These are phyloP conservation scores for Euura lappo DNA, from an alignment of 1,140 invertebrate species.

Conservation along the genomic window DNA sequence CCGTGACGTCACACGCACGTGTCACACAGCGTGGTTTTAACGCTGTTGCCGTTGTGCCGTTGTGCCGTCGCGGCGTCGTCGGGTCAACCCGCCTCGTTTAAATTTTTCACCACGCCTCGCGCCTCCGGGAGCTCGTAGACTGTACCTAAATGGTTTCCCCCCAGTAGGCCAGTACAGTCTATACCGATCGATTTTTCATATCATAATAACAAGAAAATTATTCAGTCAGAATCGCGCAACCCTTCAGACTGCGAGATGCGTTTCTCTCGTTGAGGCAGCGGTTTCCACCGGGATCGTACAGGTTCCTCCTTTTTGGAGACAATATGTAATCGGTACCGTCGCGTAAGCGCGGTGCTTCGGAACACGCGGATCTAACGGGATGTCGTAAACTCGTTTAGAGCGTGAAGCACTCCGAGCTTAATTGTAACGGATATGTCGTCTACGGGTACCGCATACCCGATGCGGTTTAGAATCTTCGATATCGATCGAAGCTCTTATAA, in stretches of 20 bases:
- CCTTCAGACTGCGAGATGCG: background rate
- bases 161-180: constrained; percentile 29
- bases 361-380: background rate
- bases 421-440: too few relatives aligned
- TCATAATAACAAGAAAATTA: too few relatives aligned
- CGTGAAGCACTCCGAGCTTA: background rate
- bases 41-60: background rate
- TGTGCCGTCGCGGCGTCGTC: too few relatives aligned
- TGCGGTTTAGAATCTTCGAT: too few relatives aligned
- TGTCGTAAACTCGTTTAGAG: background rate
- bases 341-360: background rate
- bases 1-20: constrained; percentile 60
- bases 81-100: constrained; percentile 7
- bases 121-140: constrained; percentile 19
- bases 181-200: too few relatives aligned
- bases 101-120: constrained; percentile 20
- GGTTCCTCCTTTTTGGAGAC: background rate
- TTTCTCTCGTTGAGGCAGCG: background rate
- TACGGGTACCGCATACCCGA: too few relatives aligned
- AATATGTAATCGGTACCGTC: background rate
- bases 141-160: background rate
- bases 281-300: background rate
- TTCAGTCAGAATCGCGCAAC: too few relatives aligned
- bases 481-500: too few relatives aligned
- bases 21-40: constrained; percentile 53